A percentile compares a stretch with the other conserved stretches of the same genome.
Conservation (phyloP, 2,113 vertebrate species). For the Haemorhous mexicanus region DNA sequence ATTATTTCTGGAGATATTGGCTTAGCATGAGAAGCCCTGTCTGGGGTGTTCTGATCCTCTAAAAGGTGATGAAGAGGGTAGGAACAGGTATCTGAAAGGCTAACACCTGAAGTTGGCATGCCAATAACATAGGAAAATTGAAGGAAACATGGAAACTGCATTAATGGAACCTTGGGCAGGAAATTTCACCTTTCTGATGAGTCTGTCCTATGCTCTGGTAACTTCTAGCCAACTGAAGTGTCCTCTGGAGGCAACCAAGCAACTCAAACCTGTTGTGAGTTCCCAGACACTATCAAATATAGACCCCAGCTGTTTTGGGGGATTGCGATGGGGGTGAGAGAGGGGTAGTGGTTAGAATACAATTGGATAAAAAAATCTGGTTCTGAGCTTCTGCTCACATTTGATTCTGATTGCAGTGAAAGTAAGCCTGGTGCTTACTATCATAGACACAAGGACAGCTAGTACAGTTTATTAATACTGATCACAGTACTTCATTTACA, state of each 20-base stretch:
- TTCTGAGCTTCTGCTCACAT: background rate
- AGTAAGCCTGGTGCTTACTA: background rate
- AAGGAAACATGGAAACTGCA: conserved; percentile 12
- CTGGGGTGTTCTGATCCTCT: background rate
- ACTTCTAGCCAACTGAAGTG: background rate
- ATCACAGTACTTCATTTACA: background rate
- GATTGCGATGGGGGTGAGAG: too few species aligned
- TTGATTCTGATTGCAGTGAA: background rate
- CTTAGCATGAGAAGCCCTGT: background rate
- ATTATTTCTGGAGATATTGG: conserved; percentile 34
- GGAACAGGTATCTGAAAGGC: background rate
- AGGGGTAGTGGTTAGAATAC: background rate
- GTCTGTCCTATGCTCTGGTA: background rate
- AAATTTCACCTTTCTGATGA: background rate
- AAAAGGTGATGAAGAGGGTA: conserved; percentile 10
- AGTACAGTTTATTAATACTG: background rate
- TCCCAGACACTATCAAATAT: background rate
- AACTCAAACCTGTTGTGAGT: background rate
- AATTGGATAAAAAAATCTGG: background rate
- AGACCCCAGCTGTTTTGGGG: background rate
- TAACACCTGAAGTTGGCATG: background rate
- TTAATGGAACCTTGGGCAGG: background rate
- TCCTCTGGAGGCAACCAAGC: background rate
- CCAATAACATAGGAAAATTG: background rate
- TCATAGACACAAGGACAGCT: background rate